A percentile compares a stretch with the other conserved stretches of the same genome.
phyloP scores from a whole-genome alignment of 1,140 invertebrate species.

The Paralvinella palmiformis region DNA sequence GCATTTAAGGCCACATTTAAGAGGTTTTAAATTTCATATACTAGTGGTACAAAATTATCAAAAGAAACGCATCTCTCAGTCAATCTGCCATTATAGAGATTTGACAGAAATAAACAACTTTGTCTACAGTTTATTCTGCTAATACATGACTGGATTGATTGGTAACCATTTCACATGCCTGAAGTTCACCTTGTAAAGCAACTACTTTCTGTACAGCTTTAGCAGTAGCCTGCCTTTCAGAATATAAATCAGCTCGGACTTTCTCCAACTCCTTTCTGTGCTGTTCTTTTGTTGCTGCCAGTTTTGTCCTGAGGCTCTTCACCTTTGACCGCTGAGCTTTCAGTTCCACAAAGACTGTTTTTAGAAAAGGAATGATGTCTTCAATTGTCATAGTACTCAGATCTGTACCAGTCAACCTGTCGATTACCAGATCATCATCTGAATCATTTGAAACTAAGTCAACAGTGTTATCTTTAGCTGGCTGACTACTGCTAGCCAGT shows the following conservation, averaged over 20 bases:
- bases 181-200: slow-evolving; percentile 26
- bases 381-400: neutral
- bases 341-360: slow-evolving; percentile 14
- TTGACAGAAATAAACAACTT: too few species aligned
- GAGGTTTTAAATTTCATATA: too few species aligned
- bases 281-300: slow-evolving; percentile 19
- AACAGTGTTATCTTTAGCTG: slow-evolving; percentile 9
- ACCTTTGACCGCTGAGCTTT: slow-evolving; percentile 16
- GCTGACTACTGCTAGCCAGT: too few species aligned
- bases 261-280: neutral
- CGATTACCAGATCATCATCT: neutral
- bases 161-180: slow-evolving; percentile 32
- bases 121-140: too few species aligned
- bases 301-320: slow-evolving; percentile 10
- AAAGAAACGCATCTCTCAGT: too few species aligned
- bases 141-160: too few species aligned
- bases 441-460: slow-evolving; percentile 16
- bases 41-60: too few species aligned
- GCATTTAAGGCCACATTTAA: too few species aligned
- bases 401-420: neutral
- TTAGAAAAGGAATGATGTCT: neutral
- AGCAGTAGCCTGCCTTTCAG: slow-evolving; percentile 21
- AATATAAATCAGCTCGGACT: slow-evolving; percentile 16
- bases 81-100: too few species aligned
- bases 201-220: slow-evolving; percentile 29